Evolutionary conservation across 2,888 invertebrate species (phyloP).

Genomic region (Ypsolopha scabrella): DNA sequence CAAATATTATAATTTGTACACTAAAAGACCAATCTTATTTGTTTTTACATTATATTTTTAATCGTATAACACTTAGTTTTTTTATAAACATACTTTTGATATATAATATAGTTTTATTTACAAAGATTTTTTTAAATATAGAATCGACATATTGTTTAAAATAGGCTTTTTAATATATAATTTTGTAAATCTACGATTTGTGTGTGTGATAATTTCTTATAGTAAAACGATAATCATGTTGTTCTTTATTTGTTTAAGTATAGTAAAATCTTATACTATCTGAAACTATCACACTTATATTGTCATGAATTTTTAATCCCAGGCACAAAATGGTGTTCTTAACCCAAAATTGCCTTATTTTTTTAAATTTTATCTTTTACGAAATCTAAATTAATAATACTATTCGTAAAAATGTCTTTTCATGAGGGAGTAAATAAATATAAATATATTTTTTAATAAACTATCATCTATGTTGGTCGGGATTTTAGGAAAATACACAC

Average conservation of each 20-base stretch:
- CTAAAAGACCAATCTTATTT: slow-evolving; percentile 28
- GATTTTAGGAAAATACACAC: slow-evolving; percentile 59
- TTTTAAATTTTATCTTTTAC: slow-evolving; percentile 29
- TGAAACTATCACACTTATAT: slow-evolving; percentile 43
- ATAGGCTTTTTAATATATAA: slow-evolving; percentile 42
- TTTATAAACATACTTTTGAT: slow-evolving; percentile 1
- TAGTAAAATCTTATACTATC: slow-evolving; percentile 13
- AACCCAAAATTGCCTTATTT: slow-evolving; percentile 58
- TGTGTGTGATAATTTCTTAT: slow-evolving; percentile 29
- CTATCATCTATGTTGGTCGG: slow-evolving; percentile 64
- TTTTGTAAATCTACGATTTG: slow-evolving; percentile 35
- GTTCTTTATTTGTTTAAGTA: slow-evolving; percentile 14
- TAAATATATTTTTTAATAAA: slow-evolving; percentile 45
- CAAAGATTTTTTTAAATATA: background rate
- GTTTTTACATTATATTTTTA: slow-evolving; percentile 43
- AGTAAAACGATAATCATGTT: slow-evolving; percentile 6
- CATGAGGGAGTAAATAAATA: slow-evolving; percentile 61
- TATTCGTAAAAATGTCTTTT: slow-evolving; percentile 71
- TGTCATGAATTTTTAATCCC: slow-evolving; percentile 41
- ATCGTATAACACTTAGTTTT: slow-evolving; percentile 36
- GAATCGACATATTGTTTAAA: slow-evolving; percentile 10
- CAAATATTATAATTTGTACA: slow-evolving; percentile 31
- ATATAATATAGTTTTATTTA: slow-evolving; percentile 3
- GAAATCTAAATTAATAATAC: slow-evolving; percentile 69
- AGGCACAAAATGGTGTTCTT: slow-evolving; percentile 65